Conservation (phyloP, 2,888 invertebrate species). For the Marasmarcha lunaedactyla region DNA sequence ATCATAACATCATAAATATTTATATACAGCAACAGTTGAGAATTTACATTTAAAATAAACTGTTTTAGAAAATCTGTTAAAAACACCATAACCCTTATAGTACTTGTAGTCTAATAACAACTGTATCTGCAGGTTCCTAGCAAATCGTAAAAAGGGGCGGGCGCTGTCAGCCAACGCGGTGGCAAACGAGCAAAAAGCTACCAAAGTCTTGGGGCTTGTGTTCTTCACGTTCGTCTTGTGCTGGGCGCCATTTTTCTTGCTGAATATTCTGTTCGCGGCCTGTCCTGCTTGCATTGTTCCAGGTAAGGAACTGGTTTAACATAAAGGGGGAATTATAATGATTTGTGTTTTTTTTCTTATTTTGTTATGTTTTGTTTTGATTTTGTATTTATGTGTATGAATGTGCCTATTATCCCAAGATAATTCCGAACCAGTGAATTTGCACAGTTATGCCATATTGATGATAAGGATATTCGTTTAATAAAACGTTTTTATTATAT, state of each 20-base stretch:
- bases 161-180: slow-evolving; percentile 83
- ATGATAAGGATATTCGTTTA: no score
- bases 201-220: slow-evolving; percentile 90
- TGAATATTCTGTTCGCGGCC: slow-evolving; percentile 88
- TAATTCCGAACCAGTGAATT: no score
- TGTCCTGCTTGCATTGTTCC: slow-evolving; percentile 85
- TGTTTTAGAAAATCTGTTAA: no score
- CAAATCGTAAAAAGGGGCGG: slow-evolving; percentile 77
- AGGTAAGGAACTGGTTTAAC: slow-evolving; percentile 34
- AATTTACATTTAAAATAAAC: no score
- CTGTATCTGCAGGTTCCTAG: slow-evolving; percentile 80
- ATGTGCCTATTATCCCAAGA: no score
- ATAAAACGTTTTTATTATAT: no score
- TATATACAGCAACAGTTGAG: no score
- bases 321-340: no score
- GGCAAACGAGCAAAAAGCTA: slow-evolving; percentile 95
- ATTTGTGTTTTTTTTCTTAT: not conserved
- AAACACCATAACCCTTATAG: no score
- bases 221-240: slow-evolving; percentile 94
- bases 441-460: no score
- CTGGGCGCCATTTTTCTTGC: slow-evolving; percentile 93
- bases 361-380: slow-evolving; percentile 5
- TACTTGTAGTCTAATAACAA: no score
- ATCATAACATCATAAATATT: no score
- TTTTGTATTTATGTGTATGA: not conserved